Conservation (phyloP, 2,113 vertebrate genomes). For the Vidua chalybeata region DNA sequence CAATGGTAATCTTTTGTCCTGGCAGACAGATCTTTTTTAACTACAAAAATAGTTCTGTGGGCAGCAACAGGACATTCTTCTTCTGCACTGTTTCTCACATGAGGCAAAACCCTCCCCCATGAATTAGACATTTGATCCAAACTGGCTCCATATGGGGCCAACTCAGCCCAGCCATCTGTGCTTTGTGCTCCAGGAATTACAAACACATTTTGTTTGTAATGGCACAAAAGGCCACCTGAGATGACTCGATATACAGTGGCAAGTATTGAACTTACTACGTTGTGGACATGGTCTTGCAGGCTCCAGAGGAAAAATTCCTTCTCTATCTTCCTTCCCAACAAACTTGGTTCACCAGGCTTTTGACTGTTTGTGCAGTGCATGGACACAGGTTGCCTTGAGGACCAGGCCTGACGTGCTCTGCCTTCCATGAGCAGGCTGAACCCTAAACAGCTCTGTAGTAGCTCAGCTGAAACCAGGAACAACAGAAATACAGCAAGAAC, state of each 20-base stretch:
- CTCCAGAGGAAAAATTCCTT: neutral
- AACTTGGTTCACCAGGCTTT: neutral
- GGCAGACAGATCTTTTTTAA: neutral
- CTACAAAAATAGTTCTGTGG: neutral
- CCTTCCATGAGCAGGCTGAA: neutral
- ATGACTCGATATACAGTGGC: neutral
- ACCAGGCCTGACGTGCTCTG: neutral
- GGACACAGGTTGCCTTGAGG: neutral
- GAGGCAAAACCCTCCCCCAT: neutral
- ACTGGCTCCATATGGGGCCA: neutral
- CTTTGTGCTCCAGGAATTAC: neutral
- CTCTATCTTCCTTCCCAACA: neutral
- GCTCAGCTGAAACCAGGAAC: neutral
- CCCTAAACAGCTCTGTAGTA: neutral
- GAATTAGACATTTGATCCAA: neutral
- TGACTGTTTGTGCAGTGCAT: neutral
- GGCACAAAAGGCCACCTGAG: constrained; percentile 21
- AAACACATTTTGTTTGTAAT: neutral
- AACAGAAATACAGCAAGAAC: neutral
- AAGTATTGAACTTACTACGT: neutral
- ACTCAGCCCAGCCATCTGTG: neutral
- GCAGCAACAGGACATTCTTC: neutral
- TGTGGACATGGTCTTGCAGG: neutral
- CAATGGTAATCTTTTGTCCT: neutral
- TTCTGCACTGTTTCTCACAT: neutral